Evolutionary conservation across 2,113 vertebrate species (phyloP).

Genomic region (Eulacestoma nigropectus): DNA sequence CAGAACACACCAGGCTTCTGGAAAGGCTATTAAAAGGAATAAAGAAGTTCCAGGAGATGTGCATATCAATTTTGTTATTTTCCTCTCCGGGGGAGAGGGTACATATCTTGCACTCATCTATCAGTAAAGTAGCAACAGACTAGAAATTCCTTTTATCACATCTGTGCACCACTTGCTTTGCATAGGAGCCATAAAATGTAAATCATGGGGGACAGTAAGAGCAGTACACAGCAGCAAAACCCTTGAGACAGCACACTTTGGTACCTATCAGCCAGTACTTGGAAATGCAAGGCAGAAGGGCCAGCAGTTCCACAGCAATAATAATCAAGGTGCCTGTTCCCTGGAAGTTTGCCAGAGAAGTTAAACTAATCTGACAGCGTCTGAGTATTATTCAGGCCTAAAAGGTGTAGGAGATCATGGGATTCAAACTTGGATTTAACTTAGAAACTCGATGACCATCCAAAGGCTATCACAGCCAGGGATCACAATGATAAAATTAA

Average conservation of each 20-base stretch:
- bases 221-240: not conserved
- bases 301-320: not conserved
- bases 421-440: not conserved
- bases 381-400: not conserved
- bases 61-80: not conserved
- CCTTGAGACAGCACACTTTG: not conserved
- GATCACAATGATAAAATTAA: not conserved
- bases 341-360: not conserved
- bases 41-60: not conserved
- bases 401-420: fast-evolving
- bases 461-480: not conserved
- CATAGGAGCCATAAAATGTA: not conserved
- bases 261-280: not conserved
- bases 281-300: not conserved
- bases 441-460: not conserved
- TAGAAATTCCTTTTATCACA: not conserved
- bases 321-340: not conserved
- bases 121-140: not conserved
- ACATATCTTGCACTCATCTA: not conserved
- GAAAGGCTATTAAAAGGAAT: not conserved
- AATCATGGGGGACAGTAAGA: not conserved
- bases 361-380: not conserved
- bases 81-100: not conserved
- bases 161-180: not conserved
- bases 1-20: not conserved